These are phyloP conservation scores for Napeogenes inachia DNA, from an alignment of 2,888 invertebrate species.

Conservation along the genomic window DNA sequence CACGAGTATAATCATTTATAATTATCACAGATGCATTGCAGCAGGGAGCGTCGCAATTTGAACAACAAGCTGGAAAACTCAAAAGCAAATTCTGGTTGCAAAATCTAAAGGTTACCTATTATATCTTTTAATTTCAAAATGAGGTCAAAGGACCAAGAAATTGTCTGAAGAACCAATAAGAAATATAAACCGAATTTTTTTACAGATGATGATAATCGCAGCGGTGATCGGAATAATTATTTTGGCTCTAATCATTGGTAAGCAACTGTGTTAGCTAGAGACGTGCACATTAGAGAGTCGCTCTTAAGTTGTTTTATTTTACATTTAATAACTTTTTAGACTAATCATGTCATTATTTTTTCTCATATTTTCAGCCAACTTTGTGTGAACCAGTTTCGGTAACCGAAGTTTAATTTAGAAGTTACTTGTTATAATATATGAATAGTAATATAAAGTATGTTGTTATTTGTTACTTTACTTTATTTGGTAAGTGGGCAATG, in stretches of 20 bases:
- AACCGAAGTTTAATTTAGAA: conserved; percentile 68
- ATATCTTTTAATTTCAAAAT: neutral
- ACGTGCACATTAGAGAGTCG: conserved; percentile 37
- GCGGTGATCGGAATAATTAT: conserved; percentile 90
- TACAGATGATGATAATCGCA: conserved; percentile 94
- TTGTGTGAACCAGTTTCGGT: conserved; percentile 75
- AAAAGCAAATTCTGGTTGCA: conserved; percentile 99
- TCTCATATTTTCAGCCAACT: conserved; percentile 75
- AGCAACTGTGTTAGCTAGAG: conserved; percentile 51
- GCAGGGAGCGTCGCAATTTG: conserved; percentile 97
- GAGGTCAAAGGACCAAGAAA: too few relatives aligned
- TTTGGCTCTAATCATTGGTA: conserved; percentile 93
- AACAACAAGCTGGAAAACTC: conserved; percentile 97
- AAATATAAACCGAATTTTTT: conserved; percentile 28
- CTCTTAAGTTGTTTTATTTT: conserved; percentile 32
- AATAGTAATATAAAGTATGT: conserved; percentile 58
- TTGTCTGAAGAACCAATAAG: too few relatives aligned
- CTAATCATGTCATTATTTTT: conserved; percentile 62
- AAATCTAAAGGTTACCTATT: conserved; percentile 87
- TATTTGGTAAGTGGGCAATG: conserved; percentile 67
- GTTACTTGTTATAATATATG: conserved; percentile 64
- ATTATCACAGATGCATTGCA: conserved; percentile 87
- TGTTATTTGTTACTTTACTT: conserved; percentile 57
- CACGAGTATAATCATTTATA: neutral
- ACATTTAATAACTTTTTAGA: conserved; percentile 49